Percentiles rank a stretch among this genome's conserved stretches.
These are phyloP conservation scores for Mobula birostris DNA, from an alignment of 2,113 vertebrate species.

Conservation along the genomic window DNA sequence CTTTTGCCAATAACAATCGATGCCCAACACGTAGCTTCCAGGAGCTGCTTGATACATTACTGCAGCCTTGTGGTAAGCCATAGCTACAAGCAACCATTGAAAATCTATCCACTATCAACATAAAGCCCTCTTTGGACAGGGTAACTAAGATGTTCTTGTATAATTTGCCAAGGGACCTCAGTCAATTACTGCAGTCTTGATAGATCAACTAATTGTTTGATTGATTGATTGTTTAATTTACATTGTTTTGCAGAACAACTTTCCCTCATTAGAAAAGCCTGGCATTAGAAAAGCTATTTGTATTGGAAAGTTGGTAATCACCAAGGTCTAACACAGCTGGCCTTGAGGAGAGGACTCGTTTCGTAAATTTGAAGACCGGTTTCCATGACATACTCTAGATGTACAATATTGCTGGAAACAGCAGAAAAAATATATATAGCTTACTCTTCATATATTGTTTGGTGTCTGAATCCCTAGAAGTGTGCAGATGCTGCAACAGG, in stretches of 20 bases:
- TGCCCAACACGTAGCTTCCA: not conserved
- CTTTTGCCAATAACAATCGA: not conserved
- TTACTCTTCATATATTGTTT: not conserved
- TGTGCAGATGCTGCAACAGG: not conserved
- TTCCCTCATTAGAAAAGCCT: not conserved
- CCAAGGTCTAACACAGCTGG: not conserved
- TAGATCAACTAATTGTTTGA: conserved; percentile 2
- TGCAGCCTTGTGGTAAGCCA: not conserved
- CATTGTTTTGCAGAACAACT: not conserved
- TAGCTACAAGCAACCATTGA: not conserved
- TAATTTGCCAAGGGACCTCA: not conserved
- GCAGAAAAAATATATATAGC: not conserved
- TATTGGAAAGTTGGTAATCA: not conserved
- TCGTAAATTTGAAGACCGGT: not conserved
- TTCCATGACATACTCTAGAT: not conserved
- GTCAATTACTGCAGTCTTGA: not conserved
- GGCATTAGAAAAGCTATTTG: not conserved
- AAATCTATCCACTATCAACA: not conserved
- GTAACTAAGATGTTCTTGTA: not conserved
- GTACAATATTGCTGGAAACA: not conserved
- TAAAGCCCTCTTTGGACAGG: not conserved
- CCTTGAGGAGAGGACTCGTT: not conserved
- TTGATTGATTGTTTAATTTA: not conserved
- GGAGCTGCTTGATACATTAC: not conserved
- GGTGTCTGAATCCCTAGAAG: not conserved